A percentile compares a stretch with the other conserved stretches of the same genome.
Evolutionary conservation across 2,888 invertebrate species (phyloP).

Genomic region (Eucera pruinosa): DNA sequence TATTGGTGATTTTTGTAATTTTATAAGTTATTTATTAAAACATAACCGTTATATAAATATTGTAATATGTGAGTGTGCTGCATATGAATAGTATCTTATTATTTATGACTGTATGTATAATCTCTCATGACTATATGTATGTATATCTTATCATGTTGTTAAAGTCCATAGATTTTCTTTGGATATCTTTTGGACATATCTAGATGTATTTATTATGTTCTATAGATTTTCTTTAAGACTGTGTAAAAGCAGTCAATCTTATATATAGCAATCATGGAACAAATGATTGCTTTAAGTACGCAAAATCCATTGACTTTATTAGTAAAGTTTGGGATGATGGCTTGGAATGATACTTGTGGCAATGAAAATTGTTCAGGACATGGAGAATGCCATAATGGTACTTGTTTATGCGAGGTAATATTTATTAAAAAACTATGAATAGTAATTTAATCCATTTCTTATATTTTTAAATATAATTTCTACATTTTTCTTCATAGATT

Average conservation of each 20-base stretch:
- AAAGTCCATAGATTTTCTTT: slow-evolving; percentile 3
- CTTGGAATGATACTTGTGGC: slow-evolving; percentile 86
- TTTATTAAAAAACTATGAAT: slow-evolving; percentile 4
- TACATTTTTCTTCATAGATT: slow-evolving; percentile 82
- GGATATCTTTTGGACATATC: neutral
- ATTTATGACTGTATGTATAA: too few relatives aligned
- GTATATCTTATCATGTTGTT: neutral
- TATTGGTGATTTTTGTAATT: too few relatives aligned
- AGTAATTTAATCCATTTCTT: neutral
- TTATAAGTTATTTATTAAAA: neutral
- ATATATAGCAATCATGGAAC: slow-evolving; percentile 81
- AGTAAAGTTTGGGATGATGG: slow-evolving; percentile 83
- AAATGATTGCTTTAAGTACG: slow-evolving; percentile 82
- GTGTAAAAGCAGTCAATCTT: slow-evolving; percentile 75
- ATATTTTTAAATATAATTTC: neutral
- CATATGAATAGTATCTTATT: too few relatives aligned
- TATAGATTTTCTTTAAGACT: slow-evolving; percentile 70
- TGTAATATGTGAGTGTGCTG: neutral
- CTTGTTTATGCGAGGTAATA: slow-evolving; percentile 95
- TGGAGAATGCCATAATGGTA: slow-evolving; percentile 96
- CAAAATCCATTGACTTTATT: slow-evolving; percentile 83
- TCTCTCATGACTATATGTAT: too few relatives aligned
- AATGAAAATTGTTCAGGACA: slow-evolving; percentile 93
- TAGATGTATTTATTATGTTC: slow-evolving; percentile 24
- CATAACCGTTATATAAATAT: too few relatives aligned